Conservation (phyloP, 1,140 invertebrate genomes). For the Trigoniulus corallinus region DNA sequence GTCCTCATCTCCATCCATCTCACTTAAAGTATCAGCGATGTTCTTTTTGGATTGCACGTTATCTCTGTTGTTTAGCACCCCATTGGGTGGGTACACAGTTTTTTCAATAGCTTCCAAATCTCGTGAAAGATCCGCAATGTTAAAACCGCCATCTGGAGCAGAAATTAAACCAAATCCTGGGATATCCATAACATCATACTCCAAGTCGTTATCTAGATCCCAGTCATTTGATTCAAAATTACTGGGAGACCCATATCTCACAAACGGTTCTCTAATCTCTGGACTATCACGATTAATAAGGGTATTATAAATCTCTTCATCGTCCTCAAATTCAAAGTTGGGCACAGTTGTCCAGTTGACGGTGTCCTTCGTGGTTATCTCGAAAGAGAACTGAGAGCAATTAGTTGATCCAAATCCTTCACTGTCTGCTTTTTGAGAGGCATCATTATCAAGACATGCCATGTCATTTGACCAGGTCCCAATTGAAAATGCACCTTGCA, state of each 20-base stretch:
- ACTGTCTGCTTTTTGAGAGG: neutral
- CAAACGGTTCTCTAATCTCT: neutral
- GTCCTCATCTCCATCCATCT: slow-evolving; percentile 13
- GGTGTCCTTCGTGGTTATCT: neutral
- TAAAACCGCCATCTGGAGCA: slow-evolving; percentile 11
- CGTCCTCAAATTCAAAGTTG: neutral
- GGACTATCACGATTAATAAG: neutral
- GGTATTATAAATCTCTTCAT: neutral
- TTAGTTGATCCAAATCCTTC: neutral
- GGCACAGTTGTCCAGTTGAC: neutral
- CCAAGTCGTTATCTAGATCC: slow-evolving; percentile 14
- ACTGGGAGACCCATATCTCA: slow-evolving; percentile 15
- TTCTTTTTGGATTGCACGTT: too few relatives aligned
- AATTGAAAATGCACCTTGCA: slow-evolving; percentile 37
- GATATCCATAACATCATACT: slow-evolving; percentile 10
- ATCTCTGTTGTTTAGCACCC: too few relatives aligned
- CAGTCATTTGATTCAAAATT: slow-evolving; percentile 15
- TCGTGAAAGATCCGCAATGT: slow-evolving; percentile 20
- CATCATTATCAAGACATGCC: slow-evolving; percentile 19
- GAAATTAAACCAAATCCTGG: slow-evolving; percentile 16
- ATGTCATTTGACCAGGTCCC: slow-evolving; percentile 85
- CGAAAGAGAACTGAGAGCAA: neutral
- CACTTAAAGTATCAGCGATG: too few relatives aligned
- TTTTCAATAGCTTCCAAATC: slow-evolving; percentile 21
- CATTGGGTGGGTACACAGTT: too few relatives aligned